These are phyloP conservation scores for Suncus etruscus DNA, from an alignment of 2,113 vertebrate species.

Conservation along the genomic window DNA sequence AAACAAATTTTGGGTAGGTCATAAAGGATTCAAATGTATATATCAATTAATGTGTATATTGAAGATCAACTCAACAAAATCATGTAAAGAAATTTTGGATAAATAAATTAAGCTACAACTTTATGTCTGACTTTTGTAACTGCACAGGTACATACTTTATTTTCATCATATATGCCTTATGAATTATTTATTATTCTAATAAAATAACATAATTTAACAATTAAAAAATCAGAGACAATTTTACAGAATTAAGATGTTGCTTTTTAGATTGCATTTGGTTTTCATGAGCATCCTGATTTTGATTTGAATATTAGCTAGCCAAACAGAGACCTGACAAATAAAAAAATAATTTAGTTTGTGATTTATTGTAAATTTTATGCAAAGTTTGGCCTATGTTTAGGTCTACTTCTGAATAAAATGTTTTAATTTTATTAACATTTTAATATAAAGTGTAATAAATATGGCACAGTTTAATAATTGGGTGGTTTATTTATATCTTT, in stretches of 20 bases:
- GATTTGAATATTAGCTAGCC: conserved; percentile 83
- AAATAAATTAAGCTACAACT: conserved; percentile 67
- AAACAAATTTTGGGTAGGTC: neutral
- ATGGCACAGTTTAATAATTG: neutral
- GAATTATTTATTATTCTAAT: conserved; percentile 86
- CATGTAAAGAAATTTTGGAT: conserved; percentile 48
- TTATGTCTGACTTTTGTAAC: conserved; percentile 64
- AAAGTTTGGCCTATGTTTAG: conserved; percentile 48
- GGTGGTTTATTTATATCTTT: neutral
- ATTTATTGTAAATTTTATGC: conserved; percentile 44
- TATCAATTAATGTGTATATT: conserved; percentile 61
- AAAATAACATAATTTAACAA: conserved; percentile 84
- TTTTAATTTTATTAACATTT: neutral
- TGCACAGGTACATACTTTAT: conserved; percentile 65
- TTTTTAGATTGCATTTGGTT: conserved; percentile 85
- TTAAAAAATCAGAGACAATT: conserved; percentile 85
- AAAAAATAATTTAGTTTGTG: conserved; percentile 76
- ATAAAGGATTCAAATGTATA: conserved; percentile 52
- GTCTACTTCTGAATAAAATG: neutral
- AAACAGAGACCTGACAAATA: conserved; percentile 66
- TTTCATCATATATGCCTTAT: conserved; percentile 79
- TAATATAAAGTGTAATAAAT: neutral
- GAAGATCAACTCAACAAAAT: conserved; percentile 57
- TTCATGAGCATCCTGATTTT: conserved; percentile 83
- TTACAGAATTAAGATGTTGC: conserved; percentile 76